phyloP scores from a whole-genome alignment of 2,113 vertebrate species.

The Carassius auratus region DNA sequence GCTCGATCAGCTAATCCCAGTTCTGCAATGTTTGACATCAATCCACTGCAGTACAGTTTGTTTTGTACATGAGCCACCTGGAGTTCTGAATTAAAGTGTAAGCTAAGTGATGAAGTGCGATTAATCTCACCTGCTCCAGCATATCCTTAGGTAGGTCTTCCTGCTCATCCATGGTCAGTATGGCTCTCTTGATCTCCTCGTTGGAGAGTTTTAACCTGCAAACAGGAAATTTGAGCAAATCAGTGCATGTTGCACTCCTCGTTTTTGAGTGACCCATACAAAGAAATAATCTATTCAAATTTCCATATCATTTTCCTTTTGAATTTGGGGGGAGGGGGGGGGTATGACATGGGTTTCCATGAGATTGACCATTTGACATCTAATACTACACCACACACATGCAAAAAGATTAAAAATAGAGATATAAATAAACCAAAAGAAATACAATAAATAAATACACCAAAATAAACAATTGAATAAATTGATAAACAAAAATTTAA shows the following conservation, averaged over 20 bases:
- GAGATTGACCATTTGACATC: too few species aligned
- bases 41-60: slow-evolving; percentile 17
- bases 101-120: background rate
- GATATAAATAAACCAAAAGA: too few species aligned
- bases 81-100: background rate
- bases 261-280: background rate
- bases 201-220: slow-evolving; percentile 93
- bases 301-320: background rate
- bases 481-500: too few species aligned
- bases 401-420: too few species aligned
- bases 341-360: too few species aligned
- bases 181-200: slow-evolving; percentile 91
- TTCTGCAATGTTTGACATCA: slow-evolving; percentile 24
- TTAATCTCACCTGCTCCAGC: slow-evolving; percentile 88
- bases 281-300: background rate
- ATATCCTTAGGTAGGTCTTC: slow-evolving; percentile 97
- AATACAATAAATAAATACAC: too few species aligned
- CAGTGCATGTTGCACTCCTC: background rate
- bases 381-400: too few species aligned
- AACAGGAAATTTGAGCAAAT: background rate
- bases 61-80: background rate
- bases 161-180: slow-evolving; percentile 95
- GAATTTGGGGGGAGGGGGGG: too few species aligned
- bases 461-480: too few species aligned
- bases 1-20: slow-evolving; percentile 27